phyloP scores from a whole-genome alignment of 2,113 vertebrate species.

The Megaleporinus macrocephalus region DNA sequence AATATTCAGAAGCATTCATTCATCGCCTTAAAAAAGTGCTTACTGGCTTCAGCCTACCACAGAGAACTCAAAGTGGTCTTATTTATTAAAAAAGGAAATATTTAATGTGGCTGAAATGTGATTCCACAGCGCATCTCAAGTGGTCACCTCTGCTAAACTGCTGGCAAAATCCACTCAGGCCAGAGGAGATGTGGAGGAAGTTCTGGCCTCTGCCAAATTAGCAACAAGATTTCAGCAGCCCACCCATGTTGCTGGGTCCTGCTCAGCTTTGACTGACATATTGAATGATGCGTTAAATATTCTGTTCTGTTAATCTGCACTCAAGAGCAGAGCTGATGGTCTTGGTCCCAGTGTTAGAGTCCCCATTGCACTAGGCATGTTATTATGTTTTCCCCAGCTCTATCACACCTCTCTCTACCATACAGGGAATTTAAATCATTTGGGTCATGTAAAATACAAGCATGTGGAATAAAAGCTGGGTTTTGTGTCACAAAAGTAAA shows the following conservation, averaged over 20 bases:
- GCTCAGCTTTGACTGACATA: not conserved
- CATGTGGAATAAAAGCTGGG: too few relatives aligned
- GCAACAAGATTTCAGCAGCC: not conserved
- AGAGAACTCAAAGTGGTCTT: slow-evolving; percentile 48
- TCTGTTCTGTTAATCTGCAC: not conserved
- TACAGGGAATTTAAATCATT: not conserved
- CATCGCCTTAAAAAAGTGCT: slow-evolving; percentile 46
- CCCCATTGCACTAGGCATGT: not conserved
- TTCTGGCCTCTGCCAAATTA: slow-evolving; percentile 11
- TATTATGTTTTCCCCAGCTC: not conserved
- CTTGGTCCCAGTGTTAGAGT: not conserved
- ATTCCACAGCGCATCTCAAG: slow-evolving; percentile 27
- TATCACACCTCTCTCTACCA: not conserved
- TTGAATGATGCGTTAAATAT: not conserved
- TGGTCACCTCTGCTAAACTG: slow-evolving; percentile 42
- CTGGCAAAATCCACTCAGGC: slow-evolving; percentile 31
- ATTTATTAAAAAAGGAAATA: slow-evolving; percentile 56
- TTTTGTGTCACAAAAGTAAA: too few relatives aligned
- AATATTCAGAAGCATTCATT: slow-evolving; percentile 54
- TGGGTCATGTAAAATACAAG: not conserved
- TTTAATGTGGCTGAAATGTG: slow-evolving; percentile 38
- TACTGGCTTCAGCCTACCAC: slow-evolving; percentile 43
- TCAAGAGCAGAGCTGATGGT: not conserved
- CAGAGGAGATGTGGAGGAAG: not conserved
- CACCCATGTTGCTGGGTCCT: not conserved